A percentile compares a stretch with the other conserved stretches of the same genome.
Conservation (phyloP, 2,888 invertebrate species). For the Diloba caeruleocephala region DNA sequence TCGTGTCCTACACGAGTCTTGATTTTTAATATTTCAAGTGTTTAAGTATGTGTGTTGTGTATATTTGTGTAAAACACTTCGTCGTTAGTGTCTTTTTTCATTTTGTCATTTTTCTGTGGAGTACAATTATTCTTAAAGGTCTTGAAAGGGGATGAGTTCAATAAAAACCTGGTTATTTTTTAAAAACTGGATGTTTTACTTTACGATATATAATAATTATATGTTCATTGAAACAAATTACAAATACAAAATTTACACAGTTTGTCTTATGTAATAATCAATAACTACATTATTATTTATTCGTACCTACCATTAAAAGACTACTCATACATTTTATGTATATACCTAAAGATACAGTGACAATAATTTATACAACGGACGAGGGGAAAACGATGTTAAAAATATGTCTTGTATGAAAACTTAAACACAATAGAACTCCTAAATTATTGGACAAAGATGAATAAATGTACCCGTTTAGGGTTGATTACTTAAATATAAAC, state of each 20-base stretch:
- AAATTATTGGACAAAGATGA: slow-evolving; percentile 76
- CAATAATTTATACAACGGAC: slow-evolving; percentile 87
- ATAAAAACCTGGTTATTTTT: slow-evolving; percentile 85
- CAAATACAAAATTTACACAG: slow-evolving; percentile 93
- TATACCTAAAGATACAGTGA: slow-evolving; percentile 82
- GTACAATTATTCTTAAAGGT: slow-evolving; percentile 12
- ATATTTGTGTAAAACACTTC: not conserved
- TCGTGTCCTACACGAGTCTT: not conserved
- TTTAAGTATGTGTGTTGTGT: not conserved
- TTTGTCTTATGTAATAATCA: slow-evolving; percentile 82
- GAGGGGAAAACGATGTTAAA: slow-evolving; percentile 67
- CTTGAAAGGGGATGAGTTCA: slow-evolving; percentile 37
- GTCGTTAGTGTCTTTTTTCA: no score
- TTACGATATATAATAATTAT: slow-evolving; percentile 92
- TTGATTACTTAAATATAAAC: slow-evolving; percentile 69
- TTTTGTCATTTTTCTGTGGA: not conserved
- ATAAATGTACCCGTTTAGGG: slow-evolving; percentile 74
- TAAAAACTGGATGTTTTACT: slow-evolving; percentile 91
- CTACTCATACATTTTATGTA: slow-evolving; percentile 88
- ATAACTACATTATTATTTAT: slow-evolving; percentile 84
- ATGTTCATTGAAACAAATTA: slow-evolving; percentile 93
- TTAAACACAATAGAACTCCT: slow-evolving; percentile 66
- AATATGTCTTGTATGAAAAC: slow-evolving; percentile 57
- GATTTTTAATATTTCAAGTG: not conserved
- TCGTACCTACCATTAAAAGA: slow-evolving; percentile 89